Percentiles rank a stretch among this genome's conserved stretches.
Evolutionary conservation across 2,888 invertebrate species (phyloP).

Genomic region (Oligia fasciuncula): DNA sequence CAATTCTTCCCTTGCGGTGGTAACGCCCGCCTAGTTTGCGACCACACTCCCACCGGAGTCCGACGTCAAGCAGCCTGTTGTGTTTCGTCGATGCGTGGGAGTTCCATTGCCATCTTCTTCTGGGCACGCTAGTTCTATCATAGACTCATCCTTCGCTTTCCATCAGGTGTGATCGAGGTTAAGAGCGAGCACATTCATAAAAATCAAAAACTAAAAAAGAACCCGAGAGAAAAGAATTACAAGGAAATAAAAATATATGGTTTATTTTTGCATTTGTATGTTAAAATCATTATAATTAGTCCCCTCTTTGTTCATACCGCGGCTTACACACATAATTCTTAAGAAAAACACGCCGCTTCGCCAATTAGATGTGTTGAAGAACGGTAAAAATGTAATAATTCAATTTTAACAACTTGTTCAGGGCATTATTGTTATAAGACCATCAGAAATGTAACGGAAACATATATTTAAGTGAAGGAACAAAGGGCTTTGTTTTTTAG

Average conservation of each 20-base stretch:
- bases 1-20: too few species aligned
- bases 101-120: too few species aligned
- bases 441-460: slow-evolving; percentile 54
- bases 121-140: too few species aligned
- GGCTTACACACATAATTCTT: slow-evolving; percentile 63
- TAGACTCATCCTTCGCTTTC: too few species aligned
- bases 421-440: slow-evolving; percentile 45
- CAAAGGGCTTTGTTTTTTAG: slow-evolving; percentile 59
- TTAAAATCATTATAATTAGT: slow-evolving; percentile 59
- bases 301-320: slow-evolving; percentile 56
- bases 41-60: too few species aligned
- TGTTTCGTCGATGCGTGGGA: too few species aligned
- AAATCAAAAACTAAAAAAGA: neutral
- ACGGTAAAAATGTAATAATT: slow-evolving; percentile 64
- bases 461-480: slow-evolving; percentile 39
- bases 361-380: slow-evolving; percentile 49
- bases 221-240: slow-evolving; percentile 20
- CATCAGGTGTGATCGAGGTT: too few species aligned
- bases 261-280: slow-evolving; percentile 51
- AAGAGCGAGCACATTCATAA: too few species aligned
- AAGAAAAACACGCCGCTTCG: slow-evolving; percentile 53
- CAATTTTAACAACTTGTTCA: slow-evolving; percentile 52
- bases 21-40: too few species aligned
- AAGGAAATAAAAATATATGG: slow-evolving; percentile 40
- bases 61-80: too few species aligned